phyloP scores from a whole-genome alignment of 2,113 vertebrate genomes.

The Pipra filicauda region DNA sequence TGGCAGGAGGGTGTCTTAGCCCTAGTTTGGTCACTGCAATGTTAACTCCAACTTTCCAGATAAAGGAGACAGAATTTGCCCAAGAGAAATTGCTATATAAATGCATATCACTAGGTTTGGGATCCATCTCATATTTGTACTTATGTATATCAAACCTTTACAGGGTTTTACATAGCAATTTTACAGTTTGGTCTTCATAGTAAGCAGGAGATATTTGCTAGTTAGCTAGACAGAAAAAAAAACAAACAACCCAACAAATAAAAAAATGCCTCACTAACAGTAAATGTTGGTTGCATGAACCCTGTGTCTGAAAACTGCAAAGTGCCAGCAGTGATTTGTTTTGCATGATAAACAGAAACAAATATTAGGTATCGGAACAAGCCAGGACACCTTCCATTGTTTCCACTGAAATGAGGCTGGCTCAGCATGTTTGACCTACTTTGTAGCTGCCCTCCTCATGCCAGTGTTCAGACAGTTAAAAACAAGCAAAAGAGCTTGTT shows the following conservation, averaged over 20 bases:
- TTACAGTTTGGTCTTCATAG: background rate
- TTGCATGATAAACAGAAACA: background rate
- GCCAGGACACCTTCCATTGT: background rate
- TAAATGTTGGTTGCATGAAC: background rate
- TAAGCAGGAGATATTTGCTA: background rate
- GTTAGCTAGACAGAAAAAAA: background rate
- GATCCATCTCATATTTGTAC: background rate
- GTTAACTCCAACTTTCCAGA: background rate
- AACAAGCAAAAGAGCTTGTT: background rate
- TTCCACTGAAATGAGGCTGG: background rate
- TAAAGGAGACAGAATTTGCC: background rate
- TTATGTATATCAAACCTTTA: background rate
- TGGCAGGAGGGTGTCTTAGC: background rate
- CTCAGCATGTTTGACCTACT: background rate
- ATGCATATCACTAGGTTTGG: background rate
- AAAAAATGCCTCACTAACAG: accelerated
- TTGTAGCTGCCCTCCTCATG: background rate
- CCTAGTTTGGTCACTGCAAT: background rate
- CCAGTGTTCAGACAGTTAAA: background rate
- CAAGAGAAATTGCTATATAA: background rate
- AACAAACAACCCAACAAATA: background rate
- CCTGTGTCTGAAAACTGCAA: background rate
- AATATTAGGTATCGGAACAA: background rate
- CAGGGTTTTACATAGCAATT: background rate
- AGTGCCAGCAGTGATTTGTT: background rate